Conservation (phyloP, 1,140 invertebrate genomes). For the Asobara japonica region DNA sequence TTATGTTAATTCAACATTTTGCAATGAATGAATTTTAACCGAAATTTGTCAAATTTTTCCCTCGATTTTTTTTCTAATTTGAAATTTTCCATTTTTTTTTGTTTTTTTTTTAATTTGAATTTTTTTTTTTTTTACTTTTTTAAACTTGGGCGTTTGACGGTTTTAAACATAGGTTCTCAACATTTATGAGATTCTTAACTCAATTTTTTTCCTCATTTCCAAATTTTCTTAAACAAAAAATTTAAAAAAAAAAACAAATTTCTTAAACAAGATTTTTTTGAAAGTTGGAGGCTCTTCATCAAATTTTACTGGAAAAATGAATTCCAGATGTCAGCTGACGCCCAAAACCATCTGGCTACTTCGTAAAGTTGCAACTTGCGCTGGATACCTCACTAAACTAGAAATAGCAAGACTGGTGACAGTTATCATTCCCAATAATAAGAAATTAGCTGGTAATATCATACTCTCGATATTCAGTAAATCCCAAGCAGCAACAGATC, state of each 20-base stretch:
- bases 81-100: too few relatives aligned
- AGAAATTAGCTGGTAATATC: constrained; percentile 63
- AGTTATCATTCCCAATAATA: constrained; percentile 59
- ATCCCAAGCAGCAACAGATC: constrained; percentile 55
- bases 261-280: too few relatives aligned
- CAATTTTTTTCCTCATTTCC: too few relatives aligned
- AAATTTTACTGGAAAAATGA: too few relatives aligned
- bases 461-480: constrained; percentile 55
- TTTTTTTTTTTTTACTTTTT: too few relatives aligned
- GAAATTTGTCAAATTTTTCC: background rate
- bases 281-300: too few relatives aligned
- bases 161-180: too few relatives aligned
- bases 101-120: too few relatives aligned
- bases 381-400: constrained; percentile 49
- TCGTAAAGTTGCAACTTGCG: constrained; percentile 63
- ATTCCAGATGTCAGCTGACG: constrained; percentile 38
- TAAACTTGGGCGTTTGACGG: too few relatives aligned
- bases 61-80: constrained; percentile 13
- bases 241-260: too few relatives aligned
- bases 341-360: constrained; percentile 62
- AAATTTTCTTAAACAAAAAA: too few relatives aligned
- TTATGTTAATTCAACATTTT: constrained; percentile 31
- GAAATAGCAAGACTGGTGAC: constrained; percentile 64
- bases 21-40: constrained; percentile 43
- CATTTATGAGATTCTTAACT: too few relatives aligned